Conservation (phyloP, 2,113 vertebrate species). For the Phainopepla nitens region DNA sequence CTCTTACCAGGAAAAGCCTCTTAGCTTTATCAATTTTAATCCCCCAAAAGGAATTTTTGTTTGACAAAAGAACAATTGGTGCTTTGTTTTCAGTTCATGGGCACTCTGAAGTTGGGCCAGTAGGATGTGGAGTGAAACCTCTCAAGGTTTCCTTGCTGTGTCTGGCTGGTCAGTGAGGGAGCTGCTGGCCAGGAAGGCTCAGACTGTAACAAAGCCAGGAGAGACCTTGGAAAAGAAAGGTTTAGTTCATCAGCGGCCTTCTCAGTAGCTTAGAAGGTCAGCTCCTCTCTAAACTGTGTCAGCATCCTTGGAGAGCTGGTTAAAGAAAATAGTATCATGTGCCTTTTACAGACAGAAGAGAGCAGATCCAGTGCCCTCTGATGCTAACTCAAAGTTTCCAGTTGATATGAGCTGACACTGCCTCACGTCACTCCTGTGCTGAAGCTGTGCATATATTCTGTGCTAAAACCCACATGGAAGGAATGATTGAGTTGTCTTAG, state of each 20-base stretch:
- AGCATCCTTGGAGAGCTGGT: constrained; percentile 44
- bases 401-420: constrained; percentile 27
- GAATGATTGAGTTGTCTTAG: background rate
- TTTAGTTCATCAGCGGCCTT: constrained; percentile 6
- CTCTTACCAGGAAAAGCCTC: constrained; percentile 29
- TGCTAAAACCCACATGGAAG: constrained; percentile 17
- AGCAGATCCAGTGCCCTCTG: constrained; percentile 11
- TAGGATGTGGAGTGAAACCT: background rate
- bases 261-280: constrained; percentile 45
- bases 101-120: background rate
- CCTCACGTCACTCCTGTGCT: background rate
- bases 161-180: background rate
- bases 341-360: constrained; percentile 35
- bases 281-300: constrained; percentile 28
- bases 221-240: constrained; percentile 18
- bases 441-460: background rate
- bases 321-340: constrained; percentile 36
- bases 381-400: constrained; percentile 32
- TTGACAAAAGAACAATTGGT: background rate
- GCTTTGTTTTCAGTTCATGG: background rate
- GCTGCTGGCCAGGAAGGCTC: background rate
- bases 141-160: background rate
- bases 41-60: background rate
- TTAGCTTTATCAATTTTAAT: constrained; percentile 47
- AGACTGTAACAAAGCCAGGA: background rate